Percentiles rank a stretch among this genome's conserved stretches.
Conservation (phyloP, 2,797 vertebrate species). For the Scolopax bukidnonensis region DNA sequence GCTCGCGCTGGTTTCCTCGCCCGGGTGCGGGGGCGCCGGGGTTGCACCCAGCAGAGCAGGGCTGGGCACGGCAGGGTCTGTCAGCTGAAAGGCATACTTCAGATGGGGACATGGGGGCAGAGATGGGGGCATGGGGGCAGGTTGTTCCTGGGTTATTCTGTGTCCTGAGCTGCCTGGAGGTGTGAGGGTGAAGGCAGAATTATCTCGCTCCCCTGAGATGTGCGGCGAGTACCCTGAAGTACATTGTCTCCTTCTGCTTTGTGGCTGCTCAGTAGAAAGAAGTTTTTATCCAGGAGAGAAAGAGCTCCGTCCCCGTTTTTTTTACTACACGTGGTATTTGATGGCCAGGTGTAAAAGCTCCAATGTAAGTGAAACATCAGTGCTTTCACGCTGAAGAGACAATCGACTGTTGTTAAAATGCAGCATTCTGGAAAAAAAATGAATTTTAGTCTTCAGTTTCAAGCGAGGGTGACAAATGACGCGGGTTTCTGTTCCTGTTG, state of each 20-base stretch:
- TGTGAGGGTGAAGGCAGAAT: background rate
- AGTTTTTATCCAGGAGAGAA: background rate
- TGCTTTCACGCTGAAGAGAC: background rate
- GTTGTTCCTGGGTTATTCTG: background rate
- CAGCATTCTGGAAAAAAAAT: slow-evolving; percentile 38
- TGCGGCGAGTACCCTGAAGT: background rate
- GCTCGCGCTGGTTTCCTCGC: background rate
- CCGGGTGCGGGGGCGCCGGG: background rate
- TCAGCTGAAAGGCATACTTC: background rate
- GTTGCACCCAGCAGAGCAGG: background rate
- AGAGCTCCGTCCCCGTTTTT: background rate
- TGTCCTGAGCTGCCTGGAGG: background rate
- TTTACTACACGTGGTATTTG: background rate
- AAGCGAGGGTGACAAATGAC: background rate
- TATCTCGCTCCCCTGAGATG: background rate
- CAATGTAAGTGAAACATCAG: background rate
- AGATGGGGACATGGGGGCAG: no score
- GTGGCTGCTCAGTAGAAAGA: background rate
- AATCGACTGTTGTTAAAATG: slow-evolving; percentile 2
- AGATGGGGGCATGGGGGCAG: no score
- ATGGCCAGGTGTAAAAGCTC: background rate
- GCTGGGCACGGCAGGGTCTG: rapidly evolving
- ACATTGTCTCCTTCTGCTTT: background rate
- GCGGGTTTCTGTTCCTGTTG: background rate
- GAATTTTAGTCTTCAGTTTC: slow-evolving; percentile 7